phyloP scores from a whole-genome alignment of 1,140 invertebrate genomes.

The Ceratina australensis region DNA sequence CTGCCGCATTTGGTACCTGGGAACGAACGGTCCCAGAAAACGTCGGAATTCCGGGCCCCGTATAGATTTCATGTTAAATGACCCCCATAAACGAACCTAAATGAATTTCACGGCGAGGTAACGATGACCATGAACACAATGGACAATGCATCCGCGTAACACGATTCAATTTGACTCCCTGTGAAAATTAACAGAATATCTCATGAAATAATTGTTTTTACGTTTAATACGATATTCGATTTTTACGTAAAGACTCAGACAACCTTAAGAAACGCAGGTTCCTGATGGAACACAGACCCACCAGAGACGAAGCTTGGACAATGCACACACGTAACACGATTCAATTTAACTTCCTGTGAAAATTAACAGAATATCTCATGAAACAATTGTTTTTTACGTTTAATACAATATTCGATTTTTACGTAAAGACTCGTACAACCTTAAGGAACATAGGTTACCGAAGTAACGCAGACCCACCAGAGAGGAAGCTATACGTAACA shows the following conservation, averaged over 20 bases:
- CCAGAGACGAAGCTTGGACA: no score
- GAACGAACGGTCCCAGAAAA: background rate
- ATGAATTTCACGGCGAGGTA: slow-evolving; percentile 21
- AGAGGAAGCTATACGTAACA: no score
- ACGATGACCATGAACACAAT: slow-evolving; percentile 17
- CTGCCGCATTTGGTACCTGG: slow-evolving; percentile 40
- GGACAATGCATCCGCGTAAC: background rate
- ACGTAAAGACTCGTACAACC: no score
- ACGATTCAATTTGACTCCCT: background rate
- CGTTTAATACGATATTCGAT: no score
- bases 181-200: background rate
- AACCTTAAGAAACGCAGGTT: no score
- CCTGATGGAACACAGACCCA: no score
- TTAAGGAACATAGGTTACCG: no score
- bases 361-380: background rate
- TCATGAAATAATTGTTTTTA: no score
- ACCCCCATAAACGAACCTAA: background rate
- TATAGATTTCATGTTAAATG: slow-evolving; percentile 28
- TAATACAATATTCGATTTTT: no score
- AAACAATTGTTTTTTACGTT: no score
- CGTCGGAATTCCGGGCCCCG: slow-evolving; percentile 14
- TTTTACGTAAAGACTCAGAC: no score
- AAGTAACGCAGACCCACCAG: no score
- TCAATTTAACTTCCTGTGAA: background rate
- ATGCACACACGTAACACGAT: background rate